Percentiles rank a stretch among this genome's conserved stretches.
Conservation (phyloP, 2,797 vertebrate genomes). For the Oreortyx pictus region DNA sequence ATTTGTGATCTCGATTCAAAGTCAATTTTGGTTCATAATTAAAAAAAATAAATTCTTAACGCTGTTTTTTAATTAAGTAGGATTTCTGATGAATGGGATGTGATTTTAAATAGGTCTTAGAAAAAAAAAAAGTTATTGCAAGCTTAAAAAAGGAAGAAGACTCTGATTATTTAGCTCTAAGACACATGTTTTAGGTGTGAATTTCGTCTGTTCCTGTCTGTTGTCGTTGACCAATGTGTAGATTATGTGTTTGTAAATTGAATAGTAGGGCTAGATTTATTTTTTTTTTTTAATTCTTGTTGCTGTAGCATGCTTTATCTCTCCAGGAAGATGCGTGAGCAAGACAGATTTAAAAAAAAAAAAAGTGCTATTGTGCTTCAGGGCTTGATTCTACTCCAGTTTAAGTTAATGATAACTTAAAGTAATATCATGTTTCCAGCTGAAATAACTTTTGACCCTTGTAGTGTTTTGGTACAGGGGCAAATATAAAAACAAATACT, state of each 20-base stretch:
- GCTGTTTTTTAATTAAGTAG: background rate
- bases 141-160: background rate
- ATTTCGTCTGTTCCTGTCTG: background rate
- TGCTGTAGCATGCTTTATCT: background rate
- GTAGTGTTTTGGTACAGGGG: slow-evolving; percentile 39
- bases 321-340: background rate
- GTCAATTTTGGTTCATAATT: background rate
- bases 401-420: slow-evolving; percentile 19
- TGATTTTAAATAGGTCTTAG: background rate
- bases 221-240: background rate
- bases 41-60: background rate
- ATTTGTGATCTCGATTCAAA: background rate
- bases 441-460: slow-evolving; percentile 46
- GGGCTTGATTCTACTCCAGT: slow-evolving; percentile 43
- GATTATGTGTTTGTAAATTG: background rate
- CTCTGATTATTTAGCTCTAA: background rate
- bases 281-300: background rate
- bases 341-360: background rate
- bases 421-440: slow-evolving; percentile 27
- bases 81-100: background rate
- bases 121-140: background rate
- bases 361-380: background rate
- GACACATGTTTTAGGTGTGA: background rate
- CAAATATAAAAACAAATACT: slow-evolving; percentile 32
- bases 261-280: background rate